Evolutionary conservation across 1,140 invertebrate genomes (phyloP).

Genomic region (Andrena cerasifolii): DNA sequence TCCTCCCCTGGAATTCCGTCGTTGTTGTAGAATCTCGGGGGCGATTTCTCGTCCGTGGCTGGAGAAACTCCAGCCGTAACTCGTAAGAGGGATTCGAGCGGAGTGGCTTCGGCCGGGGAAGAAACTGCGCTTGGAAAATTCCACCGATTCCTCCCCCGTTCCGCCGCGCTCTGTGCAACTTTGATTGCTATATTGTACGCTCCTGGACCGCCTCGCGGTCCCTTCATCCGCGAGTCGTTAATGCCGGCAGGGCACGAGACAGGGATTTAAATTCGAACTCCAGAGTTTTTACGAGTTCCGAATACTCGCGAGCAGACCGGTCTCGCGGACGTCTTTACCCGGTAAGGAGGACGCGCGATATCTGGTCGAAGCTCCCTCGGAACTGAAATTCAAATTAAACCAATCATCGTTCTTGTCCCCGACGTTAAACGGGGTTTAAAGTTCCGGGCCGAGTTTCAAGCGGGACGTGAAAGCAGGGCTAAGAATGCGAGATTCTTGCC

Average conservation of each 20-base stretch:
- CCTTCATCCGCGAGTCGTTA: too few relatives aligned
- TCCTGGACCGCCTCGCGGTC: too few relatives aligned
- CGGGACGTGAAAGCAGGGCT: conserved; percentile 29
- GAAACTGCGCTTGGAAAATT: background rate
- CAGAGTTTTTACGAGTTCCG: too few relatives aligned
- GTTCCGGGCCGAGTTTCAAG: conserved; percentile 41
- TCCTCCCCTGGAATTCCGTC: conserved; percentile 13
- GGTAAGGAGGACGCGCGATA: conserved; percentile 10
- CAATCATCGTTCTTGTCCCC: conserved; percentile 26
- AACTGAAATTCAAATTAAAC: conserved; percentile 57
- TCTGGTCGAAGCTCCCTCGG: conserved; percentile 22
- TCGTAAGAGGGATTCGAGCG: background rate
- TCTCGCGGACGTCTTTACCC: too few relatives aligned
- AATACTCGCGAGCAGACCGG: too few relatives aligned
- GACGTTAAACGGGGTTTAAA: conserved; percentile 39
- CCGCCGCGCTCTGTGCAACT: background rate
- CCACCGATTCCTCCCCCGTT: too few relatives aligned
- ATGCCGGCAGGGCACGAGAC: too few relatives aligned
- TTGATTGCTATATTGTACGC: too few relatives aligned
- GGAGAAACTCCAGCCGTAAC: background rate
- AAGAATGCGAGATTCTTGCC: conserved; percentile 56
- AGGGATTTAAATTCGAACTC: too few relatives aligned
- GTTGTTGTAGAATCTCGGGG: conserved; percentile 7
- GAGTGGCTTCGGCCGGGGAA: background rate
- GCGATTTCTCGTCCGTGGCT: background rate